Evolutionary conservation across 2,113 vertebrate species (phyloP), one percentile per base, ranked within the genome.

Genomic region (Copsychus sechellarum): DNA sequence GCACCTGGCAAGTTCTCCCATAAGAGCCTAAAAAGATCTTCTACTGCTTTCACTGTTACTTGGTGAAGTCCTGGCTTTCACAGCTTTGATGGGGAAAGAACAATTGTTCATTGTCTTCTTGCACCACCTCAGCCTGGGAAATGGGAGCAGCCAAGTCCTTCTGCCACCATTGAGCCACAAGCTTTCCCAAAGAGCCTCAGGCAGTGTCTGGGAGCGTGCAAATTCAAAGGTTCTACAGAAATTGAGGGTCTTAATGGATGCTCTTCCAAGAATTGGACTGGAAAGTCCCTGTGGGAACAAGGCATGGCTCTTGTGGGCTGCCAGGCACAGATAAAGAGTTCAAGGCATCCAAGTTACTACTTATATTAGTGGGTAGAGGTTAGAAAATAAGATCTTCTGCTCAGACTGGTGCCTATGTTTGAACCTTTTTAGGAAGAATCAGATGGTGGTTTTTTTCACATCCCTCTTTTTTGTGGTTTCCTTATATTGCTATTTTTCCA

Each of bases 231-330:
- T 45, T 91, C 45, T 6, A 1, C 64, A 87, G 80, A 91, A 95
- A 94, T 24, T 80, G 40, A 90, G 26, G 40, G 51, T 31, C 91
- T 73, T 57, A n/a, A 62, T 58, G 69, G 65, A 79, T 86, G 72
- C 31, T 72, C 10, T 83, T 79, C 76, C 65, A 88, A 69, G 40
- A 40, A 40, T 3, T 90, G 83, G 76, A 31, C 48, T 90, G 90
- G 90, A 92, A 97, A 93, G 86, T 90, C 92, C 86, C 80, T 81
- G 65, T 86, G 61, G 76, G 57, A 93, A 34, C 25, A 50, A 61
- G 51, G 54, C 71, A 1, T 56, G 81, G 66, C 53, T 94, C 58
- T 31, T 83, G 69, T 78, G 60, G 88, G 60, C 64, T 94, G 73
- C 66, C 74, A 91, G 66, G 51, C 66, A 70, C 18, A 80, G 82